Conservation (phyloP, 2,113 vertebrate genomes). For the Megalops atlanticus region DNA sequence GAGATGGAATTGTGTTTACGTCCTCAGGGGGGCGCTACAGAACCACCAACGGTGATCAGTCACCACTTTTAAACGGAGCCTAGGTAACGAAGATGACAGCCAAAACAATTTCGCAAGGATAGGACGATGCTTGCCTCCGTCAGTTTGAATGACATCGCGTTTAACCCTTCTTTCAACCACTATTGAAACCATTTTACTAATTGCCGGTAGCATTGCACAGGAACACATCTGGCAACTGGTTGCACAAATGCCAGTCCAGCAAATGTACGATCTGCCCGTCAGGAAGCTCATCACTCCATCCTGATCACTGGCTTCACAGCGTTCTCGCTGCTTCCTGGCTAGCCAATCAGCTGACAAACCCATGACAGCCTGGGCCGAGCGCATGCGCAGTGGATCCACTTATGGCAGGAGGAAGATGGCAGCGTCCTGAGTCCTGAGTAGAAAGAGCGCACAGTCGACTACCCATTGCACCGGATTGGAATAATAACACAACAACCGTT, state of each 20-base stretch:
- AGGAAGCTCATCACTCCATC: constrained; percentile 14
- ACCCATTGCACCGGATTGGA: constrained; percentile 55
- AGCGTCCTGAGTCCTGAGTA: constrained; percentile 69
- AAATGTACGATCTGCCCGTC: not conserved
- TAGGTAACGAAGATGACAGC: no score
- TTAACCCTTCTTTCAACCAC: not conserved
- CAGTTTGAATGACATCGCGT: not conserved
- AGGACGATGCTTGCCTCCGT: not conserved
- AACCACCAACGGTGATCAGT: not conserved
- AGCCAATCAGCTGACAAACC: constrained; percentile 74
- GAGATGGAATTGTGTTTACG: not conserved
- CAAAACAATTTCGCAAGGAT: not conserved
- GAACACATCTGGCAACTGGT: no score
- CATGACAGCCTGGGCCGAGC: constrained; percentile 62
- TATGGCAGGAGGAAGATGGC: constrained; percentile 69
- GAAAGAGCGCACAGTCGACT: constrained; percentile 58
- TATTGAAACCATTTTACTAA: not conserved
- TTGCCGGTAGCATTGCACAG: not conserved
- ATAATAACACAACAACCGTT: constrained; percentile 52
- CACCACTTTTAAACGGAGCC: not conserved
- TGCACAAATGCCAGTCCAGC: not conserved
- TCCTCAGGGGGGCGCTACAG: constrained; percentile 5
- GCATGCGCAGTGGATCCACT: constrained; percentile 59
- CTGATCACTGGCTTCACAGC: constrained; percentile 3
- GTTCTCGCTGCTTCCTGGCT: constrained; percentile 26